A percentile compares a stretch with the other conserved stretches of the same genome.
Evolutionary conservation across 1,140 invertebrate species (phyloP).

Genomic region (Stratiolaelaps scimitus): DNA sequence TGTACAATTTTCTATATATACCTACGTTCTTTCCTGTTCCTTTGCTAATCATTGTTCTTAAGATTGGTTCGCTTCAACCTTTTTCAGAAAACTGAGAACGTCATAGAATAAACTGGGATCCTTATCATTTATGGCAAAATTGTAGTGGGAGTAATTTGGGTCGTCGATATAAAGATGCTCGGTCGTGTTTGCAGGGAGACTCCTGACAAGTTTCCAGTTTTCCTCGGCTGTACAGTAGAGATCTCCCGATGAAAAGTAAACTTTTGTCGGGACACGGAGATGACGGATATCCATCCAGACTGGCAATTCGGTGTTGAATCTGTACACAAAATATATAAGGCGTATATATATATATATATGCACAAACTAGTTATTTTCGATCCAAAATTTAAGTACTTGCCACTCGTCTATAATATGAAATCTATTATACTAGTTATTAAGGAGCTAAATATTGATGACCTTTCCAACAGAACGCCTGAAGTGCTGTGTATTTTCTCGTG

Average conservation of each 20-base stretch:
- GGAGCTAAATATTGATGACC: too few species aligned
- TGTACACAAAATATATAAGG: not conserved
- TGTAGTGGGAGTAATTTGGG: not conserved
- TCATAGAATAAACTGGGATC: not conserved
- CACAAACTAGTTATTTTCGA: too few species aligned
- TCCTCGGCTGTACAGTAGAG: not conserved
- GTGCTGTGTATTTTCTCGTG: too few species aligned
- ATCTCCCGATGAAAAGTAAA: not conserved
- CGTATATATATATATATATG: too few species aligned
- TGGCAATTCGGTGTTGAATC: not conserved
- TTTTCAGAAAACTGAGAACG: not conserved
- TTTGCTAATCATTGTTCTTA: too few species aligned
- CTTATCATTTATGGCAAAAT: conserved; percentile 4
- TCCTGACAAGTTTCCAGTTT: not conserved
- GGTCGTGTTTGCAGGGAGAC: not conserved
- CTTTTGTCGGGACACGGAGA: not conserved
- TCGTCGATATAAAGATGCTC: not conserved
- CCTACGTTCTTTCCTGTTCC: too few species aligned
- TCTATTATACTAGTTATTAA: too few species aligned
- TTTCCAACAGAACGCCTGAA: too few species aligned
- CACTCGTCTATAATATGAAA: too few species aligned
- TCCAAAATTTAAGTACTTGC: too few species aligned
- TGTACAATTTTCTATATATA: too few species aligned
- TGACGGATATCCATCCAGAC: not conserved
- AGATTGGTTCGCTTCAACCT: too few species aligned